Evolutionary conservation across 2,113 vertebrate genomes (phyloP), one percentile per base, ranked within the genome.

Genomic region (Axis porcinus): DNA sequence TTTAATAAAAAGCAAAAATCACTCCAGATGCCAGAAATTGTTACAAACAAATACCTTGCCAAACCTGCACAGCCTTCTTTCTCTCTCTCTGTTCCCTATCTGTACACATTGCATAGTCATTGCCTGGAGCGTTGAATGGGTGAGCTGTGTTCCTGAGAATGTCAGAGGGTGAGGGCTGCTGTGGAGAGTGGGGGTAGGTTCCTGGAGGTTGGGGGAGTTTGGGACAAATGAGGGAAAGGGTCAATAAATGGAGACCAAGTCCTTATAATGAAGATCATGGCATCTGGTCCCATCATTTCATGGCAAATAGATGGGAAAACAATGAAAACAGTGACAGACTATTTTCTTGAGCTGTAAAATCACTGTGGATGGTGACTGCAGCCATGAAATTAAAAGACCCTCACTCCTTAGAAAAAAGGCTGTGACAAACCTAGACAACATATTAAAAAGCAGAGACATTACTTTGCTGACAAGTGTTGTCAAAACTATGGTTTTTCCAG

Each of bases 1-100:
- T 97, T 98, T 98, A 98, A 96, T 93, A 98, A 97, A 97, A 96
- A 95, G 74, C 87, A 96, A 96, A 97, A 98, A 96, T 97, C 17
- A 57, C 33, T 96, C 78, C 92, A 64, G 97, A 97, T 97, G 98
- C 91, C 97, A 98, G 92, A 98, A 98, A 97, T 85, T 94, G 57
- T 87, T 94, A 9, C 93, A 97, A 97, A 98, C 97, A 98, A 98
- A 97, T 95, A 97, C 95, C 93, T 95, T 96, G 90, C 92, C 95
- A 95, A 94, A 95, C 45, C 94, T 78, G 93, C 83, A 57, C 91
- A 96, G 85, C 76, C 87, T 89, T 97, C 93, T 98, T 47, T 98
- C 52, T 95, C 92, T 97, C 78, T 96, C 96, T 97, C 62, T 7
- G 7, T 97, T n/a, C 90, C 36, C 27, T 78, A 25, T 97, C 90